Conservation (phyloP, 2,888 invertebrate genomes). For the Tenthredo mesomela region DNA sequence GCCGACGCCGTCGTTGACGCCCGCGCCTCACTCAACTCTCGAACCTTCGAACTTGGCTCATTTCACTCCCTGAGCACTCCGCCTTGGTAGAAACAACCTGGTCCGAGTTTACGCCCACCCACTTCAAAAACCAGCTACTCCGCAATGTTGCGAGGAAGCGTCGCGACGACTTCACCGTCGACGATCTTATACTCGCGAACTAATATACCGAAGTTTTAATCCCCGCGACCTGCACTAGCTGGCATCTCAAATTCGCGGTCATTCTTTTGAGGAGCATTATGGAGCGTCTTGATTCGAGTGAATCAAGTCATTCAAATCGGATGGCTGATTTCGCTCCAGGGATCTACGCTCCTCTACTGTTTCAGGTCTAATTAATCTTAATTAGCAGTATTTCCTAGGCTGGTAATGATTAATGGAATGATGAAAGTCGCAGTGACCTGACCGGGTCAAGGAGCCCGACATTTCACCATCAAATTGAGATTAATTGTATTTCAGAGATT, state of each 20-base stretch:
- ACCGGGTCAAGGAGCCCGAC: conserved; percentile 36
- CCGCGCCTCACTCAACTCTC: conserved; percentile 74
- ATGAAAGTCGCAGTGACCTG: conserved; percentile 40
- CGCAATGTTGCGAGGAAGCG: not conserved
- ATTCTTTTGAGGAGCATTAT: not conserved
- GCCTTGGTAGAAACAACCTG: conserved; percentile 37
- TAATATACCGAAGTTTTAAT: not conserved
- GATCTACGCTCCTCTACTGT: not conserved
- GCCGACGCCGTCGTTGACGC: conserved; percentile 75
- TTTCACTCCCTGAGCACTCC: conserved; percentile 48
- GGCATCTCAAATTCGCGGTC: not conserved
- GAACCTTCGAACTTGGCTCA: conserved; percentile 51
- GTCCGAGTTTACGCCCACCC: conserved; percentile 52
- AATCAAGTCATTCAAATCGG: not conserved
- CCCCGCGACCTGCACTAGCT: not conserved
- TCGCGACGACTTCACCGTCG: conserved; percentile 3
- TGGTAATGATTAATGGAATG: conserved; percentile 45
- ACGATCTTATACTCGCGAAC: not conserved
- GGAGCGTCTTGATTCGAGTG: not conserved
- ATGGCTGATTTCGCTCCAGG: not conserved
- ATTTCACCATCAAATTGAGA: conserved; percentile 40
- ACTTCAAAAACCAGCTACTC: not conserved
- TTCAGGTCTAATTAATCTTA: conserved; percentile 38
- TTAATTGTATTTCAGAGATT: conserved; percentile 24
- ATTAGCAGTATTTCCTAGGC: conserved; percentile 35